Evolutionary conservation across 1,140 invertebrate species (phyloP).

Genomic region (Magallana ariakensis): DNA sequence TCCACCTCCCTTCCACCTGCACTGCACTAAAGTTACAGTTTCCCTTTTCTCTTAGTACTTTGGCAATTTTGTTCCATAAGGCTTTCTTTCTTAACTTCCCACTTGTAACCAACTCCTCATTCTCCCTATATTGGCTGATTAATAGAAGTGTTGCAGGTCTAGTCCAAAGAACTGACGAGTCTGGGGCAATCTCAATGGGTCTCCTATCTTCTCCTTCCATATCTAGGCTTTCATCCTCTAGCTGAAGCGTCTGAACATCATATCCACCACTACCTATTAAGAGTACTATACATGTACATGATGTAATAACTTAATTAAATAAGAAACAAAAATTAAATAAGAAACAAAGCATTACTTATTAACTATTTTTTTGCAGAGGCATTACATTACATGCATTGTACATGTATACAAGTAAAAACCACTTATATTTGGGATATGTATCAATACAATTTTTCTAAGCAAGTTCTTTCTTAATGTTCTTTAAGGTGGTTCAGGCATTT

Average conservation of each 20-base stretch:
- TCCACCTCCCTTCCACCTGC: slow-evolving; percentile 50
- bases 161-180: slow-evolving; percentile 55
- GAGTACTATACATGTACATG: neutral
- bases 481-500: neutral
- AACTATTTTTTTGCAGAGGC: neutral
- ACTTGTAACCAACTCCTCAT: neutral
- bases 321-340: too few relatives aligned
- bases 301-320: too few relatives aligned
- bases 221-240: neutral
- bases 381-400: neutral
- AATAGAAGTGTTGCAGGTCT: slow-evolving; percentile 32
- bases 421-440: too few relatives aligned
- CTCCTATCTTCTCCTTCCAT: neutral
- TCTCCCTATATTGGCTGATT: slow-evolving; percentile 2
- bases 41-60: neutral
- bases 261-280: slow-evolving; percentile 16
- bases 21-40: neutral
- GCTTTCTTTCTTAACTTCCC: slow-evolving; percentile 19
- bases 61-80: slow-evolving; percentile 44
- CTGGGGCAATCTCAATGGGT: slow-evolving; percentile 13
- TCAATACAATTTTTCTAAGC: too few relatives aligned
- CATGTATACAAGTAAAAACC: too few relatives aligned
- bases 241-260: slow-evolving; percentile 22
- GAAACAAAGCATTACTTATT: neutral
- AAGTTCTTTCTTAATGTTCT: too few relatives aligned